These are phyloP conservation scores for Polypterus bichir DNA, from an alignment of 2,113 vertebrate genomes.

Conservation along the genomic window DNA sequence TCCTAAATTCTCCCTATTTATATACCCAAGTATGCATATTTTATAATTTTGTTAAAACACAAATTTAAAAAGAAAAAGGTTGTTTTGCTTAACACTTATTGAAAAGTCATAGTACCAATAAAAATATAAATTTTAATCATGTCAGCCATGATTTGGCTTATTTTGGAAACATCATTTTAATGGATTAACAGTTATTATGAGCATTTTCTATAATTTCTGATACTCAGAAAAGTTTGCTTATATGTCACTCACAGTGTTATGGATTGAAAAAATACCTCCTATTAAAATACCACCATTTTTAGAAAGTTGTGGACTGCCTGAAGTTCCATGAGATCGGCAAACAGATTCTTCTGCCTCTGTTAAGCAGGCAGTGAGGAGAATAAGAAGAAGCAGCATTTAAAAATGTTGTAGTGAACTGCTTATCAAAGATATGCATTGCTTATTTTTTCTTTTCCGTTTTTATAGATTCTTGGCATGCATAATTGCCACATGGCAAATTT, in stretches of 20 bases:
- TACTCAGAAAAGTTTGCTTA: conserved; percentile 31
- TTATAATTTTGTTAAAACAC: background rate
- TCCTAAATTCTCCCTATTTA: background rate
- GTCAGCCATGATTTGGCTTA: background rate
- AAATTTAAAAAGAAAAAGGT: conserved; percentile 1
- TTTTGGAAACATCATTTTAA: background rate
- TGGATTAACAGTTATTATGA: background rate
- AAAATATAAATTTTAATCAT: background rate
- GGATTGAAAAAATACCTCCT: conserved; percentile 21
- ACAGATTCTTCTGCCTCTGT: background rate
- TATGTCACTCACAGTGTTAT: conserved; percentile 23
- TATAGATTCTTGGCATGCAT: too few species aligned
- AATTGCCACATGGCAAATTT: too few species aligned
- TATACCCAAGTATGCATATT: background rate
- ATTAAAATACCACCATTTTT: conserved; percentile 2
- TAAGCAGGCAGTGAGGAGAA: background rate
- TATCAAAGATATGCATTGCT: too few species aligned
- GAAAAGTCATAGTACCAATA: background rate
- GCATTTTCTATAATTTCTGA: background rate
- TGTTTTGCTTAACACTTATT: background rate
- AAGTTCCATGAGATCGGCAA: background rate
- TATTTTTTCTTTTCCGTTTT: too few species aligned
- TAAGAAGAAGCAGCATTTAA: too few species aligned
- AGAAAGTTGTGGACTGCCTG: background rate
- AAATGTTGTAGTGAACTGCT: too few species aligned